Base-by-base conservation (phyloP, 1,140 invertebrate genomes). In the Daktulosphaira vitifoliae region DNA sequence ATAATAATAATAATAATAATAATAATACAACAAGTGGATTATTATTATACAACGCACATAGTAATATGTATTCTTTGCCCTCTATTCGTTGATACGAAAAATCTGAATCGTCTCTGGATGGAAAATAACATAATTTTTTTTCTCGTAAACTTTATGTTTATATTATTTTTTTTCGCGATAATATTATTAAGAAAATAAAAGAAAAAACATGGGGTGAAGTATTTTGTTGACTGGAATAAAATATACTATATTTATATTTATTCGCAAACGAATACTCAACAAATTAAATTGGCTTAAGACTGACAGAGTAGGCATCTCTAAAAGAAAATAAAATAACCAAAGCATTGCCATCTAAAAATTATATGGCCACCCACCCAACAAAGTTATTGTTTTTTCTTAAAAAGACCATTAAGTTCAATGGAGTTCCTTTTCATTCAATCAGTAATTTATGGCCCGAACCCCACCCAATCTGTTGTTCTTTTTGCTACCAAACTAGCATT, bases 381-480 rank as follows among this genome's bases (percentile, higher is more conserved):
- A 62, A 25, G 16, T 46, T 62, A 62, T 62, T 62, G 56, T 16
- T 62, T 62, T 62, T 48, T 20, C 11, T 62, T 48, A 48, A 62
- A 62, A 33, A 62, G 25, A 2, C 56, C 42, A 62, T 62, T 62
- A 62, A 62, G 38, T 59, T 6, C 42, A 16, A 62, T 62, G n/a
- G 54, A 46, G 42, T 59, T 59, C 25, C 39, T 62, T 59, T 62
- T 62, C 16, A 46, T 62, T 62, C 56, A 62, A 62, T 62, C 56
- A 62, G 56, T 62, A 48, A 62, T 62, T 62, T 62, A 62, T 62
- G 39, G 56, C 42, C 25, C 7, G 16, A 5, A 62, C 56, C n/a
- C n/a, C n/a, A 46, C 16, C 56, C 56, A 25, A 7, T 7, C 20
- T n/a, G 44, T 48, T 62, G 42, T 59, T 26, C 33, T 29, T 46